Conservation (phyloP, 2,797 vertebrate genomes). For the Brachymystax lenok region DNA sequence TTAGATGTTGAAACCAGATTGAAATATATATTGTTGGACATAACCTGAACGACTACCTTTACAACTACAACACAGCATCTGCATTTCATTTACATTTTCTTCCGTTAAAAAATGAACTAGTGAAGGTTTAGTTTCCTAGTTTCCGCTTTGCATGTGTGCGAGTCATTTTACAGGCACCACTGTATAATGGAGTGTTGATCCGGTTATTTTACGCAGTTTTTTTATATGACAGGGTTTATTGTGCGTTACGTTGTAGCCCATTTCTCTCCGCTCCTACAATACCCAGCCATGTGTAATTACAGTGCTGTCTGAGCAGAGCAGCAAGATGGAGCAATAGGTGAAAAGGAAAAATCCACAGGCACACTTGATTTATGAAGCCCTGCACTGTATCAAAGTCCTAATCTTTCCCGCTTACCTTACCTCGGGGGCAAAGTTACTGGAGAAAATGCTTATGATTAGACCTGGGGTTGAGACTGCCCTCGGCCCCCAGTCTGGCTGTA, state of each 20-base stretch:
- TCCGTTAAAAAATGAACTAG: neutral
- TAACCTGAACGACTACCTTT: neutral
- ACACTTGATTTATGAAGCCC: conserved; percentile 90
- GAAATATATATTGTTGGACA: neutral
- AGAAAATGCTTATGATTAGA: conserved; percentile 79
- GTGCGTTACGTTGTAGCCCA: conserved; percentile 90
- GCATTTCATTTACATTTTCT: neutral
- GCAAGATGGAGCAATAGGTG: conserved; percentile 83
- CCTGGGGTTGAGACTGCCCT: conserved; percentile 73
- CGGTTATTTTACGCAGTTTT: conserved; percentile 89
- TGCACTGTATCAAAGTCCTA: conserved; percentile 82
- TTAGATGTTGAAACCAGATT: neutral
- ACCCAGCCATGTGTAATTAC: conserved; percentile 93
- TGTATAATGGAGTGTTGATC: conserved; percentile 91
- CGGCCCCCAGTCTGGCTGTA: conserved; percentile 73
- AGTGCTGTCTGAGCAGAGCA: conserved; percentile 86
- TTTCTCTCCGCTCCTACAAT: conserved; percentile 84
- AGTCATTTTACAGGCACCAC: conserved; percentile 83
- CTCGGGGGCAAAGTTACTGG: conserved; percentile 79
- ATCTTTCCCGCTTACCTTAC: conserved; percentile 85
- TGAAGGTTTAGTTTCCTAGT: neutral
- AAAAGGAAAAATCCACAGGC: conserved; percentile 88
- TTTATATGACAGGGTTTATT: conserved; percentile 95
- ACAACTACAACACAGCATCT: neutral
- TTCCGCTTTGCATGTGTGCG: conserved; percentile 47